phyloP scores from a whole-genome alignment of 2,888 invertebrate species.

The Prostheceraeus crozeri region DNA sequence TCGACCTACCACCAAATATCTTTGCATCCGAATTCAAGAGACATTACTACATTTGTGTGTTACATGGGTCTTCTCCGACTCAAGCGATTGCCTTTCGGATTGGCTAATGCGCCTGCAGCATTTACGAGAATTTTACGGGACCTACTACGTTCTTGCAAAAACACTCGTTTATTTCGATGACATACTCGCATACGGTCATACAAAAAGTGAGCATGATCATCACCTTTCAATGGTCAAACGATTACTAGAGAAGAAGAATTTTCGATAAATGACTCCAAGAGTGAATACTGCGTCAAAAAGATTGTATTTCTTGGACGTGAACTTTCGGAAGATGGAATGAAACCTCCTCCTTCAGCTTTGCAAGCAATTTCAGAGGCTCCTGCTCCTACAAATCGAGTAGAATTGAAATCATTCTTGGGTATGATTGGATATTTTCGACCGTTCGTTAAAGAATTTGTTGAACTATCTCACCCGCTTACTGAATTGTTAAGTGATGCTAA shows the following conservation, averaged over 20 bases:
- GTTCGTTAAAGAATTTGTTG: conserved; percentile 3
- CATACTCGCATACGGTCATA: conserved; percentile 6
- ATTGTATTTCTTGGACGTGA: conserved; percentile 30
- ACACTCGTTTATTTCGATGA: conserved; percentile 27
- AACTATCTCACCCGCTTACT: background rate
- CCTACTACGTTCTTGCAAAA: background rate
- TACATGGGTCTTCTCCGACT: too few relatives aligned
- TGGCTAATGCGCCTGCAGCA: conserved; percentile 8
- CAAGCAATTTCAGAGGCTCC: background rate
- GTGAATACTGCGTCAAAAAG: conserved; percentile 1
- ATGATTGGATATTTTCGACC: conserved; percentile 25
- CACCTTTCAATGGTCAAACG: background rate
- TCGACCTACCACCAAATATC: too few relatives aligned
- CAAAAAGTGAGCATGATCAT: background rate
- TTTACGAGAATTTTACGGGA: conserved; percentile 1
- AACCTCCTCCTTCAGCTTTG: conserved; percentile 7
- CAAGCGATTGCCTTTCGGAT: too few relatives aligned
- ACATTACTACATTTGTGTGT: too few relatives aligned
- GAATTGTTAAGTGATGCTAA: background rate
- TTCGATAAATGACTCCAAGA: background rate
- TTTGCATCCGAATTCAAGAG: too few relatives aligned
- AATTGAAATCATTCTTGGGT: conserved; percentile 23
- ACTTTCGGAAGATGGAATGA: conserved; percentile 9
- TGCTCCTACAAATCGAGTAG: background rate
- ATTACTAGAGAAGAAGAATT: background rate